Evolutionary conservation across 2,797 vertebrate species (phyloP), one percentile per base, ranked within the genome.

Genomic region (Enteromius treurensis): DNA sequence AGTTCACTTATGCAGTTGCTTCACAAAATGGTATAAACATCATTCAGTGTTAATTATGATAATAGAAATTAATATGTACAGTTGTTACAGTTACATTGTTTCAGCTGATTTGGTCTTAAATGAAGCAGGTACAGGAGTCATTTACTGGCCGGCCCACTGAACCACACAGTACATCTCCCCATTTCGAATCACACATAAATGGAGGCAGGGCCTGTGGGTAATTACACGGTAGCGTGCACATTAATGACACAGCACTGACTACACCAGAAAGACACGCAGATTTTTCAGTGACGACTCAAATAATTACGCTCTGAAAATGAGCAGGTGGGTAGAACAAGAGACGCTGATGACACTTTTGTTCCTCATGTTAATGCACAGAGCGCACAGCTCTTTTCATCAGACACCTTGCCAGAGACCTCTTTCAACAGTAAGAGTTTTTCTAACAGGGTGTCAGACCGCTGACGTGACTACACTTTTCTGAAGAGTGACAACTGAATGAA

Each of bases 181-280:
- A 14, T 26, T 45, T 15, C 74, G 69, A 40, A 15, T 64, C 4
- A 26, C 62, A 76, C 55, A 79, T 51, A 45, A 73, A 62, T 23
- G 51, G 45, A 74, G 53, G 21, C 40, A 60, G 53, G 55, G 60
- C 26, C 64, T 37, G n/a, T 60, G 77, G 67, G 71, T 47, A 86
- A 85, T 83, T 80, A 78, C 42, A 85, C 49, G 23, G 58, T 77
- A 74, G 34, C 62, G 23, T 53, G 32, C 10, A 23, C 68, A 80
- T 55, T 77, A 71, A 77, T 77, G 53, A 64, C 65, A 78, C 17
- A 60, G 79, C 26, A 83, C 29, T 77, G 73, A 64, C 78, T 74
- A 77, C 23, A 65, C 8, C 45, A 68, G 71, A 77, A 47, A 34
- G 53, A 77, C 64, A 62, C 32, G 40, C 15, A 11, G 34, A 74